phyloP scores from a whole-genome alignment of 2,113 vertebrate species.

The Poeciliopsis prolifica region DNA sequence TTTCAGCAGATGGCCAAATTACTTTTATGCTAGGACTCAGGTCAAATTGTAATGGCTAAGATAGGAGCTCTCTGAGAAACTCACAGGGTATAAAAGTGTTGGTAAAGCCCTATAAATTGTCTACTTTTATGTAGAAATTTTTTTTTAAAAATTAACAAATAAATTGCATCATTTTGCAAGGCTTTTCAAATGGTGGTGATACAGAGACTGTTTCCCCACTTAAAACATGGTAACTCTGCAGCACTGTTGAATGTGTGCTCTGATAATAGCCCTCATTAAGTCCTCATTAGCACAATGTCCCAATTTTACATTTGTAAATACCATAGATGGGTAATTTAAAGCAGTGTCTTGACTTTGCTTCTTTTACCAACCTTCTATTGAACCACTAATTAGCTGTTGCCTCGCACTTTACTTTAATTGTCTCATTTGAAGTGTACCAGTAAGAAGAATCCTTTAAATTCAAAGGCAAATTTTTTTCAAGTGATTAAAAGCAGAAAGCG shows the following conservation, averaged over 20 bases:
- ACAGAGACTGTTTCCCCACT: slow-evolving; percentile 2
- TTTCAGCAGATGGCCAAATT: too few relatives aligned
- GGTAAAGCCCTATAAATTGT: too few relatives aligned
- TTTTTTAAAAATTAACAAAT: too few relatives aligned
- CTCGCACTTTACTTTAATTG: slow-evolving; percentile 42
- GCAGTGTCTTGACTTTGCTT: slow-evolving; percentile 19
- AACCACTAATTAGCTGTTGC: slow-evolving; percentile 36
- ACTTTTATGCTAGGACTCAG: too few relatives aligned
- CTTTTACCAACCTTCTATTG: slow-evolving; percentile 23
- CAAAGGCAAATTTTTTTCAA: slow-evolving; percentile 6
- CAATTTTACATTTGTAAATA: slow-evolving; percentile 46
- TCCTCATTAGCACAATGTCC: slow-evolving; percentile 34
- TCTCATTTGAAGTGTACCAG: slow-evolving; percentile 20
- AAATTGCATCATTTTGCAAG: neutral
- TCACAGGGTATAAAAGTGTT: too few relatives aligned
- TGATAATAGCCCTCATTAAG: slow-evolving; percentile 48
- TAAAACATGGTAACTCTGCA: neutral
- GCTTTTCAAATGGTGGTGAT: neutral
- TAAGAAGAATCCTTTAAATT: slow-evolving; percentile 13
- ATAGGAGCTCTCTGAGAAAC: too few relatives aligned
- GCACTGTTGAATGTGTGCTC: slow-evolving; percentile 14
- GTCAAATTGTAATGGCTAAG: too few relatives aligned
- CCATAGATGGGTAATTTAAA: slow-evolving; percentile 36
- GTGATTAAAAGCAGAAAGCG: slow-evolving; percentile 14
- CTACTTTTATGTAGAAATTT: too few relatives aligned